A percentile compares a stretch with the other conserved stretches of the same genome.
These are phyloP conservation scores for Phalacrocorax pelagicus DNA, from an alignment of 2,113 vertebrate species.

Conservation along the genomic window DNA sequence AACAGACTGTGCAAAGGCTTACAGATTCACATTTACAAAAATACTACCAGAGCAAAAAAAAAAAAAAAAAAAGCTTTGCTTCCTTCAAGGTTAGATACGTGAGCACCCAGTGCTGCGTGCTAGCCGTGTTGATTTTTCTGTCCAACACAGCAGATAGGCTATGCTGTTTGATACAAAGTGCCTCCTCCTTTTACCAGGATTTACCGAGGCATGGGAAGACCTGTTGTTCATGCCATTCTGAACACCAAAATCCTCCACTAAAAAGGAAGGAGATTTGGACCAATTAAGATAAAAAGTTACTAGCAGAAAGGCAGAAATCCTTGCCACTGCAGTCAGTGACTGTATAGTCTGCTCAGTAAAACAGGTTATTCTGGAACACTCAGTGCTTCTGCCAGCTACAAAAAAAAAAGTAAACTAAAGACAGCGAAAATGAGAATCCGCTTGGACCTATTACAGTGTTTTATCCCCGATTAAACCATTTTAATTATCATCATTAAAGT, in stretches of 20 bases:
- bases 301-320: not conserved
- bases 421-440: not conserved
- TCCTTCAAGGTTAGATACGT: accelerated
- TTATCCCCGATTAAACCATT: constrained; percentile 10
- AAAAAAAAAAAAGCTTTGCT: not conserved
- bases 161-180: not conserved
- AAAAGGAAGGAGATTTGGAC: not conserved
- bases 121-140: not conserved
- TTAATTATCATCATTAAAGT: not conserved
- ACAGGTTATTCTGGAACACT: not conserved
- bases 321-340: not conserved
- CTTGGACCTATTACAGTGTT: not conserved
- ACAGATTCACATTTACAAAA: not conserved
- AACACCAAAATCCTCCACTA: not conserved
- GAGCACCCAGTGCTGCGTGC: not conserved
- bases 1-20: not conserved
- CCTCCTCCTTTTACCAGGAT: not conserved
- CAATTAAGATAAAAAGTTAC: not conserved
- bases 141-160: not conserved
- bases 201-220: not conserved
- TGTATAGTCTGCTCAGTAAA: not conserved
- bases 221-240: not conserved
- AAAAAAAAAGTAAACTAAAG: not conserved
- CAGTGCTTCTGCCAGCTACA: not conserved
- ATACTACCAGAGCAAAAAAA: not conserved